Evolutionary conservation across 2,113 vertebrate species (phyloP), one percentile per base, ranked within the genome.

Genomic region (Seriola dumerili): DNA sequence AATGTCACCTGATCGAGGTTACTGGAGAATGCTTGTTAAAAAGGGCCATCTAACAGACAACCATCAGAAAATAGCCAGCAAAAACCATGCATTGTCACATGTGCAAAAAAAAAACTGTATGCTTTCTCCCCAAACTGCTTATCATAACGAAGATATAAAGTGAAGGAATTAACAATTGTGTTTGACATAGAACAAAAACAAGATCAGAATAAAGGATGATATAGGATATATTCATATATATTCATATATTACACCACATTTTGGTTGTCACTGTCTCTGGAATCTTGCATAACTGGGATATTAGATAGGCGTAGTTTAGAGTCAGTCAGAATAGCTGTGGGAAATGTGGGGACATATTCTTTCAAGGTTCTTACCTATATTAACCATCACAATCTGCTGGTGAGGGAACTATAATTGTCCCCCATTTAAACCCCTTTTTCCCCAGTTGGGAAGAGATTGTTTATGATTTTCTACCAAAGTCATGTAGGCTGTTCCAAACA

Each of bases 41-140:
- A 84, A 85, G n/a, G 77, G 80, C 70, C 61, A 64, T 78, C 66
- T 7, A 7, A 54, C 4, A 25, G 59, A 84, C 61, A 79, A 76
- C 62, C 62, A 48, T 40, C 10, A 67, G 4, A 70, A 67, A 80
- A 17, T 13, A 85, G 42, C 38, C 88, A 79, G 77, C 66, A n/a
- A 78, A 88, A 90, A 90, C 46, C 48, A 78, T 67, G 88, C n/a
- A 93, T 90, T 91, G 89, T 93, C 89, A 80, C 67, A 79, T 92
- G 91, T 91, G 93, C 91, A n/a, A n/a, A 46, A 42, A 59, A 62
- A 63, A 67, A 74, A 14, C 4, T 11, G 17, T 36, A 75, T 19
- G 21, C 44, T 58, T 77, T 62, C 36, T 81, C 50, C 65, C 65
- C 55, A 61, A 80, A 79, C 69, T 81, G 85, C 68, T 85, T 21